A percentile compares a stretch with the other conserved stretches of the same genome.
These are phyloP conservation scores for Stenolophus ochropezus DNA, from an alignment of 2,888 invertebrate genomes.

Conservation along the genomic window DNA sequence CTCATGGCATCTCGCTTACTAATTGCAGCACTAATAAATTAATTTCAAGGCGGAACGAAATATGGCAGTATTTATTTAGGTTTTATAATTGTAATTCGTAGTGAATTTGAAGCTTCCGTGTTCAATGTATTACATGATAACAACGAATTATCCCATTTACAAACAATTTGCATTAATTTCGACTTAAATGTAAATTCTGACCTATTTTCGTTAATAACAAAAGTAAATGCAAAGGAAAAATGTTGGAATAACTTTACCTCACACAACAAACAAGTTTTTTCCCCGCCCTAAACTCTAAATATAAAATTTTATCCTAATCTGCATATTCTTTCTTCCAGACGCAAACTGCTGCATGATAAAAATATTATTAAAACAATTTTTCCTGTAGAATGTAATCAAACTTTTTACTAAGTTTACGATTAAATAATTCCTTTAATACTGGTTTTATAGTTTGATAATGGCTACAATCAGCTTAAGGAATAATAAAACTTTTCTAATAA, in stretches of 20 bases:
- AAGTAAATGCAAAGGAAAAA: constrained; percentile 42
- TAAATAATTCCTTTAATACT: not conserved
- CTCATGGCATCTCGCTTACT: not conserved
- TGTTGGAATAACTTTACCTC: constrained; percentile 25
- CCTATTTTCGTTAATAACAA: constrained; percentile 40
- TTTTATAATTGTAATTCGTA: constrained; percentile 33
- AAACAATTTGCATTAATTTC: constrained; percentile 49
- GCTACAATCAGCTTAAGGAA: not conserved
- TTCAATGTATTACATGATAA: constrained; percentile 42
- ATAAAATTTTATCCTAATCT: constrained; percentile 24
- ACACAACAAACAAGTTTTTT: constrained; percentile 28
- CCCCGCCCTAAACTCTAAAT: constrained; percentile 8
- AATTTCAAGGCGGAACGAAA: not conserved
- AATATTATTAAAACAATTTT: not conserved
- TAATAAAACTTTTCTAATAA: not conserved
- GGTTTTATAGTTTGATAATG: not conserved
- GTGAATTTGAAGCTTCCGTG: constrained; percentile 46
- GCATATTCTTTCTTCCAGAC: constrained; percentile 19
- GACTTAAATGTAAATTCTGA: constrained; percentile 42
- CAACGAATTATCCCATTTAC: constrained; percentile 45
- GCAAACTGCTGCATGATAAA: not conserved
- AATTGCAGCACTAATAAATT: not conserved
- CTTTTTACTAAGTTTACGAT: not conserved
- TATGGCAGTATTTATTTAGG: constrained; percentile 1
- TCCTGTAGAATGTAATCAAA: not conserved